Evolutionary conservation across 2,797 vertebrate genomes (phyloP).

Genomic region (Amazona finschi): DNA sequence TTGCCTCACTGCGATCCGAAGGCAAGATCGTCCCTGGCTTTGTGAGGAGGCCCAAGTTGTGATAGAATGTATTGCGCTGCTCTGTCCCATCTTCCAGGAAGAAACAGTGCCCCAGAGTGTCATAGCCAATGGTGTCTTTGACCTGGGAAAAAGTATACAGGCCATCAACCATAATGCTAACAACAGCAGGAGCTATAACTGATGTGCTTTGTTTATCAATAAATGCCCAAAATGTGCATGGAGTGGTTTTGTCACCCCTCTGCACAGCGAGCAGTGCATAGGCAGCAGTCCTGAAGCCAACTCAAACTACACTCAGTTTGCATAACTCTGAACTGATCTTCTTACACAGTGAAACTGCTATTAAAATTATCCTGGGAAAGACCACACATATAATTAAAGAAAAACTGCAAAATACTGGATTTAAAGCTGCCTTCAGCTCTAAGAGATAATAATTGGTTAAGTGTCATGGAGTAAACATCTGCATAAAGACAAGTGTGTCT

Average conservation of each 20-base stretch:
- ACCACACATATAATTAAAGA: background rate
- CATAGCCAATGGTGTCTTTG: conserved; percentile 89
- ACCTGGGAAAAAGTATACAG: conserved; percentile 72
- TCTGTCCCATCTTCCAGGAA: conserved; percentile 91
- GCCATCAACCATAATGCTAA: background rate
- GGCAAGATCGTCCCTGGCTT: conserved; percentile 87
- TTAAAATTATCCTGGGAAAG: background rate
- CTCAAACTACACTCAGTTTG: rapidly evolving
- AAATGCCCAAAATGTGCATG: rapidly evolving
- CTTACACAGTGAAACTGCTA: background rate
- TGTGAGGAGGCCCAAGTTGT: conserved; percentile 88
- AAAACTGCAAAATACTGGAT: background rate
- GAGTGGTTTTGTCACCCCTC: background rate
- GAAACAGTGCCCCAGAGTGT: conserved; percentile 90
- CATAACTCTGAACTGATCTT: background rate
- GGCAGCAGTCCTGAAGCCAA: background rate
- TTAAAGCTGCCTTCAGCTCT: background rate
- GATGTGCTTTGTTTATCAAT: background rate
- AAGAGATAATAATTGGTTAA: background rate
- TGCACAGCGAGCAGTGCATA: background rate
- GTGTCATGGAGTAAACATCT: background rate
- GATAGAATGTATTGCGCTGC: conserved; percentile 90
- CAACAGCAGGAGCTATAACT: background rate
- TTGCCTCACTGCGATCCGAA: conserved; percentile 85
- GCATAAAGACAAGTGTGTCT: background rate